Evolutionary conservation across 2,888 invertebrate species (phyloP).

Genomic region (Pseudococcus longispinus): DNA sequence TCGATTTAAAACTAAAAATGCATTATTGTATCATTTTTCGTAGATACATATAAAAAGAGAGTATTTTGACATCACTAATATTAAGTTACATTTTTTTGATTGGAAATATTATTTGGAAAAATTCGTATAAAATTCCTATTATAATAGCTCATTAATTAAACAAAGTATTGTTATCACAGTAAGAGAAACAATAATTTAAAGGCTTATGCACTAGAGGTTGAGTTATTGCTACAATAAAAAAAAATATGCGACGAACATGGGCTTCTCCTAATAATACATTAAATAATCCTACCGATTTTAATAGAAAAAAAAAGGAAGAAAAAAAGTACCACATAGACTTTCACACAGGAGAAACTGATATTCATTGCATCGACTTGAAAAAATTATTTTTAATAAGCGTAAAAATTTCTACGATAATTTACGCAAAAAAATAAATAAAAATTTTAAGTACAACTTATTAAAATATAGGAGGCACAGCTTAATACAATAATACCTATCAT

Average conservation of each 20-base stretch:
- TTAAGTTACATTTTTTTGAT: background rate
- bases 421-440: background rate
- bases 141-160: background rate
- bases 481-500: conserved; percentile 7
- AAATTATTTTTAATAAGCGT: conserved; percentile 33
- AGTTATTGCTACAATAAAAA: background rate
- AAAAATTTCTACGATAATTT: conserved; percentile 32
- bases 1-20: background rate
- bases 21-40: background rate
- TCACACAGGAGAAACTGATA: conserved; percentile 32
- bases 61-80: background rate
- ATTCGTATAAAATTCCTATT: background rate
- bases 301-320: background rate
- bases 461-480: conserved; percentile 23
- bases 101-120: background rate
- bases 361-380: conserved; percentile 28
- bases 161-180: conserved; percentile 1
- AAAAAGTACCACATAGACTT: background rate
- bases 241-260: background rate
- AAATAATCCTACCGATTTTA: background rate
- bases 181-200: conserved; percentile 11
- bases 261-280: background rate
- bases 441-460: background rate
- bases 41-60: background rate
- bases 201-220: background rate